Evolutionary conservation across 2,888 invertebrate species (phyloP).

Genomic region (Lasiommata megera): DNA sequence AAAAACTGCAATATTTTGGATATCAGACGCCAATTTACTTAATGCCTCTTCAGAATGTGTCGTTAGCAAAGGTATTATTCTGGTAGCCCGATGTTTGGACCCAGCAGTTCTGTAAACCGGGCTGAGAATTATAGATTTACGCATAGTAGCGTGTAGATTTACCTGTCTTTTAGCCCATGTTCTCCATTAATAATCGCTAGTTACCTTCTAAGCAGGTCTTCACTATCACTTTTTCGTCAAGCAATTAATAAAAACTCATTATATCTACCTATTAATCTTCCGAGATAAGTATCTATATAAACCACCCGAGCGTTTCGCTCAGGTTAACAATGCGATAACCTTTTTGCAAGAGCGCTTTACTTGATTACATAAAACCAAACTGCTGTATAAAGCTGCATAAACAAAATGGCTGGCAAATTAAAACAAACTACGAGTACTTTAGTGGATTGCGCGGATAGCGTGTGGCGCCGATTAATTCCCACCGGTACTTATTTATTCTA

Average conservation of each 20-base stretch:
- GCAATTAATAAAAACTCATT: neutral
- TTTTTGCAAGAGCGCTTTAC: slow-evolving; percentile 2
- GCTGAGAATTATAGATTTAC: no score
- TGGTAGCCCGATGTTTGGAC: no score
- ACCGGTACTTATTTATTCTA: neutral
- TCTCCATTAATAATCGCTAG: no score
- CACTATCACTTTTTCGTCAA: no score
- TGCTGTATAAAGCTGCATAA: slow-evolving; percentile 14
- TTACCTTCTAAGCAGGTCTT: no score
- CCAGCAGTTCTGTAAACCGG: no score
- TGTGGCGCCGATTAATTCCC: slow-evolving; percentile 14
- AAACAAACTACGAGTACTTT: slow-evolving; percentile 17
- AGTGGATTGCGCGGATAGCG: slow-evolving; percentile 15
- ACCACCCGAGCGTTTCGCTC: neutral
- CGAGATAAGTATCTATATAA: neutral
- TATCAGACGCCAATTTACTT: no score
- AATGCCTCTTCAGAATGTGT: no score
- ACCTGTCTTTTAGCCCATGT: no score
- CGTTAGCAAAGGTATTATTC: no score
- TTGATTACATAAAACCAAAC: slow-evolving; percentile 23
- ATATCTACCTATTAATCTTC: neutral
- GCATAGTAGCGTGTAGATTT: no score
- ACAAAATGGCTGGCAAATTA: slow-evolving; percentile 22
- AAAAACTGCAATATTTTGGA: no score
- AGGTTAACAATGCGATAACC: slow-evolving; percentile 12